Conservation (phyloP, 2,797 vertebrate genomes). For the Spinibarbus caldwelli region DNA sequence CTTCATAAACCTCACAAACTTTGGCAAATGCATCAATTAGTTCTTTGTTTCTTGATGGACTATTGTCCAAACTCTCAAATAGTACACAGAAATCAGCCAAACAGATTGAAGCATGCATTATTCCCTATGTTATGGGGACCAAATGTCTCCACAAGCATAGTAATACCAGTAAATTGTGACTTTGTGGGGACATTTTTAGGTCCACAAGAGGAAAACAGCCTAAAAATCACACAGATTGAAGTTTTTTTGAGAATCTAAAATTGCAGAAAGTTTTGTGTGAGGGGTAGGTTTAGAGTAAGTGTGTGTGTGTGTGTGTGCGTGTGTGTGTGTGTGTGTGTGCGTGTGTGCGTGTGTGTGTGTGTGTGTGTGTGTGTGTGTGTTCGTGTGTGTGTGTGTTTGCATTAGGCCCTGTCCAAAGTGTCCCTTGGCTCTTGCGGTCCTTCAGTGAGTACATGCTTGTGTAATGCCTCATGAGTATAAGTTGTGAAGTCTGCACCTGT, state of each 20-base stretch:
- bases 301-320: no score
- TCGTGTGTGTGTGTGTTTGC: background rate
- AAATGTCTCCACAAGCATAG: background rate
- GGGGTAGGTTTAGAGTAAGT: background rate
- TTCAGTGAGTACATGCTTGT: background rate
- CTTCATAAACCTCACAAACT: no score
- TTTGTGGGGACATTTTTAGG: no score
- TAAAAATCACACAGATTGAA: no score
- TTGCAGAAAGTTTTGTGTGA: background rate
- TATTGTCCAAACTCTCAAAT: background rate
- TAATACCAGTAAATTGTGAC: no score
- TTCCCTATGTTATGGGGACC: background rate
- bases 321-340: no score
- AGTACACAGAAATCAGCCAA: background rate
- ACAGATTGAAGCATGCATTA: background rate
- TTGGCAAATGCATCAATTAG: background rate
- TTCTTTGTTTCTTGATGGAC: background rate
- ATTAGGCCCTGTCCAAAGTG: background rate
- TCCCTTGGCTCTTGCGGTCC: background rate
- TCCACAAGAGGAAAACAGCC: no score
- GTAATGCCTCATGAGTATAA: background rate
- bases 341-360: no score
- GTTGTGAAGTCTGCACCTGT: slow-evolving; percentile 22
- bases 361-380: slow-evolving; percentile 12
- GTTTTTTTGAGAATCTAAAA: no score